These are phyloP conservation scores for Phrynosoma blainvillii DNA, from an alignment of 2,113 vertebrate genomes.

Conservation along the genomic window DNA sequence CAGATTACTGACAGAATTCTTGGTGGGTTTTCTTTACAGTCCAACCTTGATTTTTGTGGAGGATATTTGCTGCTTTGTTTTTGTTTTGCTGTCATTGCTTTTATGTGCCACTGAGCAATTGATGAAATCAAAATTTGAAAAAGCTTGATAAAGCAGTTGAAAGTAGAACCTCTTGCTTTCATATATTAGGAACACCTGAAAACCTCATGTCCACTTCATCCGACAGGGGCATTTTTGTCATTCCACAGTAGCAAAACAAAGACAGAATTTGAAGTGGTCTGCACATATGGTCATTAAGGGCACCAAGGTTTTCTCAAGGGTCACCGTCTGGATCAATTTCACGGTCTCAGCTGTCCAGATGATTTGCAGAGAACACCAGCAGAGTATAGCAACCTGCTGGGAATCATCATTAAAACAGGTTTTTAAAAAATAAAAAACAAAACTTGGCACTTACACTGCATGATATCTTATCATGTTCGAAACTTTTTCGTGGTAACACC, in stretches of 20 bases:
- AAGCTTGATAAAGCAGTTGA: constrained; percentile 21
- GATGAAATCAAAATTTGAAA: constrained; percentile 10
- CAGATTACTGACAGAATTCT: constrained; percentile 13
- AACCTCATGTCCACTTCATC: constrained; percentile 65
- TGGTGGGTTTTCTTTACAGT: not conserved
- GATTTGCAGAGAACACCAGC: constrained; percentile 88
- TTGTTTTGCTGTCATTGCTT: too few relatives aligned
- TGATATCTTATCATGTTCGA: constrained; percentile 61
- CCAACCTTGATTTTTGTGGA: too few relatives aligned
- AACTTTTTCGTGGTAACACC: constrained; percentile 57
- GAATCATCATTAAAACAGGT: constrained; percentile 82
- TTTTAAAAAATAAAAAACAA: constrained; percentile 67
- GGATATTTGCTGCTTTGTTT: too few relatives aligned
- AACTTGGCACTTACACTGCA: constrained; percentile 80
- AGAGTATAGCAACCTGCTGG: constrained; percentile 84
- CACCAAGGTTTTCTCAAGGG: constrained; percentile 76
- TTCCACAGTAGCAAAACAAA: constrained; percentile 80
- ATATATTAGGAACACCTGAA: constrained; percentile 73
- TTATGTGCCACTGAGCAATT: not conserved
- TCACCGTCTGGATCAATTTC: constrained; percentile 91
- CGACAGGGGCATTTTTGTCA: constrained; percentile 78
- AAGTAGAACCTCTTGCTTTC: constrained; percentile 55
- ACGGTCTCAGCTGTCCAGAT: constrained; percentile 90
- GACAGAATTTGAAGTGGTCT: constrained; percentile 78
- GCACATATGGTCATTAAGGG: constrained; percentile 76